Evolutionary conservation across 2,888 invertebrate species (phyloP).

Genomic region (Eilema sororculum): DNA sequence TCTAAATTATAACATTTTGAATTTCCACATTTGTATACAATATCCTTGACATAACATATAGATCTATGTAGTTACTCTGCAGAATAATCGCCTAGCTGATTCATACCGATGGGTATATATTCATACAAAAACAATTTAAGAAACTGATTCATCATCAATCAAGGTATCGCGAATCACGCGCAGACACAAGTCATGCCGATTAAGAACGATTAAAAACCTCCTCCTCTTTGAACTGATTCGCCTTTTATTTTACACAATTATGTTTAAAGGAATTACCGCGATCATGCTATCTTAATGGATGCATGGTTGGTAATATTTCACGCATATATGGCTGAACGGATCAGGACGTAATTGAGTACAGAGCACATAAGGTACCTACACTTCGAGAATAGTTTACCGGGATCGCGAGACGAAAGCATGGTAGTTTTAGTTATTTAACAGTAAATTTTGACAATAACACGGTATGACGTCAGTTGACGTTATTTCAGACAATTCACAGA

Average conservation of each 20-base stretch:
- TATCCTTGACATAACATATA: neutral
- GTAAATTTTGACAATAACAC: neutral
- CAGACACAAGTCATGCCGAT: slow-evolving; percentile 18
- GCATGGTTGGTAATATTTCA: neutral
- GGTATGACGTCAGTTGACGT: neutral
- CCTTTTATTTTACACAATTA: neutral
- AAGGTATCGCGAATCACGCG: neutral
- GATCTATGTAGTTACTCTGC: neutral
- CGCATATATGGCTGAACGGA: neutral
- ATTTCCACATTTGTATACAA: neutral
- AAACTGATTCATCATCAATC: slow-evolving; percentile 2
- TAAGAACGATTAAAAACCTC: neutral
- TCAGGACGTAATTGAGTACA: neutral
- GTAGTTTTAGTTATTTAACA: too few relatives aligned
- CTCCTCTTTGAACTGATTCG: slow-evolving; percentile 1
- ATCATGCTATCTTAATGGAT: neutral
- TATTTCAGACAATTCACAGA: neutral
- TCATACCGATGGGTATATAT: too few relatives aligned
- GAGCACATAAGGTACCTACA: too few relatives aligned
- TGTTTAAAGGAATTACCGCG: neutral
- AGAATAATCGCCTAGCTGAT: too few relatives aligned
- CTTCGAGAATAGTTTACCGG: too few relatives aligned
- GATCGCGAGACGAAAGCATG: too few relatives aligned
- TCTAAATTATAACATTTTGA: neutral
- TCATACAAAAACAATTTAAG: neutral